These are phyloP conservation scores for Aphaenogaster floridana DNA, from an alignment of 1,140 invertebrate genomes.

Conservation along the genomic window DNA sequence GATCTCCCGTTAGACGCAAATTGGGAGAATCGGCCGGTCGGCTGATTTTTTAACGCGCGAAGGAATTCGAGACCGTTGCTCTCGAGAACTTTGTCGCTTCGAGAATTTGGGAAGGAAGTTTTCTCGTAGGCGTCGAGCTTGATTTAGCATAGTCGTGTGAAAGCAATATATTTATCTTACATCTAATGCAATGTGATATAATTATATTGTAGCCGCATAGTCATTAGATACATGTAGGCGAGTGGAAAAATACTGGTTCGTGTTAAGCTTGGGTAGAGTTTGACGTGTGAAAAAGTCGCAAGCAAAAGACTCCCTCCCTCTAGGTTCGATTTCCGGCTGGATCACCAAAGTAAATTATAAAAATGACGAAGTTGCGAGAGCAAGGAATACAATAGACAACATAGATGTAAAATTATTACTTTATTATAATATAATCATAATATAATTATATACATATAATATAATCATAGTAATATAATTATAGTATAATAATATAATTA, in stretches of 20 bases:
- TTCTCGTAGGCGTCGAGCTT: background rate
- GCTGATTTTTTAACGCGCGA: background rate
- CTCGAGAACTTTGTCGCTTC: background rate
- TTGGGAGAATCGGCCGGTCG: background rate
- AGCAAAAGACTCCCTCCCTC: background rate
- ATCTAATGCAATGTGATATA: background rate
- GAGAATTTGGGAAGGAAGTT: background rate
- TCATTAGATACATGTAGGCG: background rate
- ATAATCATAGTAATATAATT: background rate
- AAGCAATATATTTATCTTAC: background rate
- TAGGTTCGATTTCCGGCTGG: background rate
- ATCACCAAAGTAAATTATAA: background rate
- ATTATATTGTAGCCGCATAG: background rate
- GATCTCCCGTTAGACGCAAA: conserved; percentile 56
- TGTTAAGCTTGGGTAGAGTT: background rate
- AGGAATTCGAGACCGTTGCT: background rate
- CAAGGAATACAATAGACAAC: background rate
- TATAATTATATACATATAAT: too few species aligned
- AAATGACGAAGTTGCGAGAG: background rate
- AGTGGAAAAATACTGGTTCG: background rate
- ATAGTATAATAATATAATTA: background rate
- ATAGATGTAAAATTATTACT: background rate
- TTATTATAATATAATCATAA: background rate
- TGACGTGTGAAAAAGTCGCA: background rate
- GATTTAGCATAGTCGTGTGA: background rate